phyloP scores from a whole-genome alignment of 1,140 invertebrate genomes.

The Drosophila parabipectinata region DNA sequence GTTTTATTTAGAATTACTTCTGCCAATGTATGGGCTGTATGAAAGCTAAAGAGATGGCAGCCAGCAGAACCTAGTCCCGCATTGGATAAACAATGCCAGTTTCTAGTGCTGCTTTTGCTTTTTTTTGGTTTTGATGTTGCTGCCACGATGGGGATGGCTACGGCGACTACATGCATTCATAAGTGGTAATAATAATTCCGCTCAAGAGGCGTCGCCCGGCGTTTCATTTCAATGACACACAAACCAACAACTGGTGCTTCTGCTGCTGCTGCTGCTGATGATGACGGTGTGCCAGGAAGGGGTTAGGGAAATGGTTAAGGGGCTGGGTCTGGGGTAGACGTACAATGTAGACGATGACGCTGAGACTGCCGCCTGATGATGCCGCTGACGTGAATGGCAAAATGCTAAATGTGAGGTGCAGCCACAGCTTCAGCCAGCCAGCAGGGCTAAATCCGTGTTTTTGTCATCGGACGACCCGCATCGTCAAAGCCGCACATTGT shows the following conservation, averaged over 20 bases:
- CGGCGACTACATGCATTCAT: conserved; percentile 42
- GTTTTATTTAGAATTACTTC: no score
- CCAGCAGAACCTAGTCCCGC: conserved; percentile 54
- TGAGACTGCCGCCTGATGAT: conserved; percentile 28
- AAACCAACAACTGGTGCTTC: conserved; percentile 62
- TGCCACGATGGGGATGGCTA: conserved; percentile 28
- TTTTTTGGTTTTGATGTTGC: neutral
- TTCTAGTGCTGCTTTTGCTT: conserved; percentile 7
- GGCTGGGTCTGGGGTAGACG: neutral
- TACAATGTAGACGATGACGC: conserved; percentile 17
- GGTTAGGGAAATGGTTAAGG: neutral
- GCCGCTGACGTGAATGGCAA: conserved; percentile 48
- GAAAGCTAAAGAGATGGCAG: conserved; percentile 41
- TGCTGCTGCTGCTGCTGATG: conserved; percentile 44
- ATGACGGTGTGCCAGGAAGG: conserved; percentile 23
- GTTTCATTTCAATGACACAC: conserved; percentile 83
- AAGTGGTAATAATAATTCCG: conserved; percentile 83
- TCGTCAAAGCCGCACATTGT: conserved; percentile 31
- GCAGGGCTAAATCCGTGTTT: conserved; percentile 47
- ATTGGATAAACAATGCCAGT: conserved; percentile 76
- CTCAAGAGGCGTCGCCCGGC: conserved; percentile 78
- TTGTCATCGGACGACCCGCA: conserved; percentile 52
- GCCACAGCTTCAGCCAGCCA: conserved; percentile 10
- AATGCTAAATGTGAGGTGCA: conserved; percentile 48
- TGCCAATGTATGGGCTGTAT: conserved; percentile 11